Evolutionary conservation across 2,113 vertebrate genomes (phyloP), one percentile per base, ranked within the genome.

Genomic region (Petromus typicus): DNA sequence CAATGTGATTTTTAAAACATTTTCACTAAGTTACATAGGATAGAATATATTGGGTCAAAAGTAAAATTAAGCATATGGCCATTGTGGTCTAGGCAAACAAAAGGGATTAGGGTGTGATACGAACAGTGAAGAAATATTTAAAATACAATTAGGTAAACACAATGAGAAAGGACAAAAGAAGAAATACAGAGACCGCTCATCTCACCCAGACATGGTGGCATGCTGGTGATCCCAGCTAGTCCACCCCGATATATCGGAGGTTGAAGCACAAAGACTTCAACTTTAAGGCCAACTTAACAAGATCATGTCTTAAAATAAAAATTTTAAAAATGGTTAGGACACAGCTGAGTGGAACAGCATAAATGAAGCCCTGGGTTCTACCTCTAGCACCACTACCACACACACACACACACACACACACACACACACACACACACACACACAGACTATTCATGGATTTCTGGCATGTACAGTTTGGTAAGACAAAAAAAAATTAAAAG

Each of bases 1-100:
- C 59, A 45, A 86, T 66, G 20, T 90, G 30, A 95, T 82, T 90
- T 82, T 95, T 61, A 80, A 96, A 93, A 54, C 18, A 45, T 48
- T n/a, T 23, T 51, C 48, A 51, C 10, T 79, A 45, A 0, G 5
- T 59, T 43, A 25, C 63, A 64, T 6, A 66, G 37, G 88, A 78
- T 56, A 14, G 32, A 51, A 57, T 64, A 71, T 75, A 30, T 23
- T 16, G 34, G 25, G 45, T 20, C 69, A 93, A 63, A 89, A 48
- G 40, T 45, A 4, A 59, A 64, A 37, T 48, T 2, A 78, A 30
- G 27, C 48, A 91, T 63, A 84, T 79, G 30, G 91, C 64, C 20
- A 32, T 5, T 90, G n/a, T 17, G 61, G 45, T n/a, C 57, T 20
- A 85, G 43, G 63, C 20, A 79, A 73, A 93, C 16, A 64, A 71